These are phyloP conservation scores for Rhinatrema bivittatum DNA, from an alignment of 2,797 vertebrate species.

Conservation along the genomic window DNA sequence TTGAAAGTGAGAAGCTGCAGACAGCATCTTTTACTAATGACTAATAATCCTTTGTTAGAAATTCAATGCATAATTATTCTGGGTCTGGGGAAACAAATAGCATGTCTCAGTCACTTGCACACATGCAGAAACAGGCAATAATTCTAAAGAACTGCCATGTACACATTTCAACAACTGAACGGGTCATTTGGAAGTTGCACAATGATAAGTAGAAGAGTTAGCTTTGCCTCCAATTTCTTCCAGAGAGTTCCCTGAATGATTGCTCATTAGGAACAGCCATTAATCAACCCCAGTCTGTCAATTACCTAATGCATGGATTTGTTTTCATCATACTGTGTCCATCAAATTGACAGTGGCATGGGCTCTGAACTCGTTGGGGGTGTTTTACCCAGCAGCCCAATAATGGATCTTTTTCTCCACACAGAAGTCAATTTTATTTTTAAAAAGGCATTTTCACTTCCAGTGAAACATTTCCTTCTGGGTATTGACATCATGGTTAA, in stretches of 20 bases:
- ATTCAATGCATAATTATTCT: not conserved
- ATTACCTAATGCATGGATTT: not conserved
- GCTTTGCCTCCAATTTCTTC: not conserved
- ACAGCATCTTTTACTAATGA: not conserved
- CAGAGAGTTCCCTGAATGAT: not conserved
- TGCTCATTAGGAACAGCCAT: not conserved
- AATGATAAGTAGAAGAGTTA: not conserved
- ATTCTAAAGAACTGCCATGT: too few species aligned
- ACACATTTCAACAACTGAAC: not conserved
- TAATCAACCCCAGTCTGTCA: not conserved
- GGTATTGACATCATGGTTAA: too few species aligned
- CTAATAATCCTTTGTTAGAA: not conserved
- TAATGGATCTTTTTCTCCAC: not conserved
- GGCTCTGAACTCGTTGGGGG: fast-evolving
- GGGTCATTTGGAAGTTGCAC: not conserved
- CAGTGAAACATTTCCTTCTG: too few species aligned
- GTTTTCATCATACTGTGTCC: fast-evolving
- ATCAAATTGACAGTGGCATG: fast-evolving
- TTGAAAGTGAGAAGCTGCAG: not conserved
- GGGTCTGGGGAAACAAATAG: not conserved
- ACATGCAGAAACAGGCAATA: not conserved
- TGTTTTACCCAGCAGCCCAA: too few species aligned
- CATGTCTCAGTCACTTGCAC: not conserved
- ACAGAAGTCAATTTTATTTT: not conserved
- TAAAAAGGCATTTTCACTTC: not conserved